phyloP scores from a whole-genome alignment of 2,888 invertebrate species.

The Drosophila setosimentum region DNA sequence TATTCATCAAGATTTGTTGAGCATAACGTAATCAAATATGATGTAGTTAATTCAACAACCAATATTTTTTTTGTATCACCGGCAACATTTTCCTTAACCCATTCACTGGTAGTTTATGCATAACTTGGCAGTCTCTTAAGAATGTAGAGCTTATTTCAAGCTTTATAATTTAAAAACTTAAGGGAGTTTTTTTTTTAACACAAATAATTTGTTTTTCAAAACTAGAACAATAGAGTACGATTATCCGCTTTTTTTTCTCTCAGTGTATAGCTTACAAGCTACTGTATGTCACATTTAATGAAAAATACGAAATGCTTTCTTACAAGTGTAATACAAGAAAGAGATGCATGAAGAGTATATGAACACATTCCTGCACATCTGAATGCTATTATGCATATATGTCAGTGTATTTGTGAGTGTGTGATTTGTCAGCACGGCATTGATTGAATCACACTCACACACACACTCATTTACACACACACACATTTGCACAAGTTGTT shows the following conservation, averaged over 20 bases:
- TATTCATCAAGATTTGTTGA: background rate
- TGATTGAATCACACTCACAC: constrained; percentile 66
- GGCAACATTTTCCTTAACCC: background rate
- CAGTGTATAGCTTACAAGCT: background rate
- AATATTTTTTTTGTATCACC: background rate
- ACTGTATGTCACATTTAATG: background rate
- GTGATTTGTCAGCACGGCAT: constrained; percentile 48
- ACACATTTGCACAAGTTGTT: constrained; percentile 74
- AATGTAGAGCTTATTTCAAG: background rate
- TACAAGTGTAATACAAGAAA: constrained; percentile 20
- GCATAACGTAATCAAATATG: background rate
- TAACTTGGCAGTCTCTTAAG: background rate
- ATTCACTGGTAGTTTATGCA: background rate
- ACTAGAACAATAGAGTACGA: background rate
- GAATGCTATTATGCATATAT: constrained; percentile 32
- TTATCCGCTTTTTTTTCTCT: background rate
- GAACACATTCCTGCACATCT: constrained; percentile 65
- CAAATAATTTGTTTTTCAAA: no score
- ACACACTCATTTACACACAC: constrained; percentile 31
- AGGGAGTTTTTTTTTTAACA: no score
- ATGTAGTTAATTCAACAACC: no score
- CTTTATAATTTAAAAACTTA: background rate
- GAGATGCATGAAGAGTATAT: constrained; percentile 32
- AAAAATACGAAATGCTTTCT: background rate
- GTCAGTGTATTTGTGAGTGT: constrained; percentile 17